phyloP scores from a whole-genome alignment of 2,113 vertebrate genomes.

The Pelodiscus sinensis region DNA sequence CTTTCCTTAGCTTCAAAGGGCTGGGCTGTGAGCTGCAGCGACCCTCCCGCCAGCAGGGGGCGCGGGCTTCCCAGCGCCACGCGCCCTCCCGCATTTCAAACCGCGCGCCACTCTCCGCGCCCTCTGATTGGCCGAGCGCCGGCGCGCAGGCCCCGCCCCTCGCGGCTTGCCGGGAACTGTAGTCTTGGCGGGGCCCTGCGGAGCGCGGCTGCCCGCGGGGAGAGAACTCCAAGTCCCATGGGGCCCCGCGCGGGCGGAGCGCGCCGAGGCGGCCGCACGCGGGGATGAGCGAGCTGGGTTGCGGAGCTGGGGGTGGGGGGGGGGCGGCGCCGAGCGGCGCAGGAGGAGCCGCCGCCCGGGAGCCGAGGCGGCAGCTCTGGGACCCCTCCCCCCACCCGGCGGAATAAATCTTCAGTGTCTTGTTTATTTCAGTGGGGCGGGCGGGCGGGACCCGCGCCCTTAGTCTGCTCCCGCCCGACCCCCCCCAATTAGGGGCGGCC shows the following conservation, averaged over 20 bases:
- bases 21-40: neutral
- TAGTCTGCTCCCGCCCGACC: neutral
- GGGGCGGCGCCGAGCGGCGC: neutral
- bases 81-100: slow-evolving; percentile 48
- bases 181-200: slow-evolving; percentile 15
- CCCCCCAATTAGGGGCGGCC: neutral
- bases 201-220: too few relatives aligned
- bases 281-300: slow-evolving; percentile 12
- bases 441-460: neutral
- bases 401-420: neutral
- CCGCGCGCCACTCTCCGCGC: slow-evolving; percentile 49
- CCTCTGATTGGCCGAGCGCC: slow-evolving; percentile 43
- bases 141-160: neutral
- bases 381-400: neutral
- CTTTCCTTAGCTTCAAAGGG: neutral
- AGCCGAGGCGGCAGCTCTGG: slow-evolving; percentile 36
- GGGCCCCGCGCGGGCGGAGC: slow-evolving; percentile 8
- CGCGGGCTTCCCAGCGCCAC: neutral
- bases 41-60: slow-evolving; percentile 28
- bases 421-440: neutral
- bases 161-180: slow-evolving; percentile 29
- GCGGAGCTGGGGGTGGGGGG: neutral
- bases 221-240: slow-evolving; percentile 21
- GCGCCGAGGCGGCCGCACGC: slow-evolving; percentile 32
- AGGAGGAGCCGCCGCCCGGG: neutral